These are phyloP conservation scores for Cyanoliseus patagonus DNA, from an alignment of 2,113 vertebrate genomes.

Conservation along the genomic window DNA sequence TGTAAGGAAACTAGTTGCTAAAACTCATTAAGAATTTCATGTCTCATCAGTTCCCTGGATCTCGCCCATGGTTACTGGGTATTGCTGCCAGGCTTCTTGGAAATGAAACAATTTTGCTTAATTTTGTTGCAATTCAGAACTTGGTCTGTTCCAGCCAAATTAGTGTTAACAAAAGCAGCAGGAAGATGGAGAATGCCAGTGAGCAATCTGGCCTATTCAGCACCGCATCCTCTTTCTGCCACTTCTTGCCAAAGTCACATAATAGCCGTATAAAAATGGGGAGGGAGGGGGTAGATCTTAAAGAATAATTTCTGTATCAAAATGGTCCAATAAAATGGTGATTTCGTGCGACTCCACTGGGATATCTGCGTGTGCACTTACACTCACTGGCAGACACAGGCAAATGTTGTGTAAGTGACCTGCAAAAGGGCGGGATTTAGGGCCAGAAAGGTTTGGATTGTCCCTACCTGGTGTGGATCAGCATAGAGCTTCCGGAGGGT, in stretches of 20 bases:
- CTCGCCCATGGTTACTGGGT: background rate
- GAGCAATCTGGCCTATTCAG: background rate
- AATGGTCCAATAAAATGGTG: background rate
- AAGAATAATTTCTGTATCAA: background rate
- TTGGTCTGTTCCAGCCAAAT: background rate
- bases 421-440: background rate
- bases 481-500: accelerated
- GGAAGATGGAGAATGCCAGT: background rate
- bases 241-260: background rate
- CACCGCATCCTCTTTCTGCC: background rate
- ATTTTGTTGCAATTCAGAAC: background rate
- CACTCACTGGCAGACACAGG: accelerated
- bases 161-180: background rate
- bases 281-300: background rate
- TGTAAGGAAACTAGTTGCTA: background rate
- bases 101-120: background rate
- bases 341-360: background rate
- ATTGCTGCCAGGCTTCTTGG: background rate
- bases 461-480: background rate
- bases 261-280: background rate
- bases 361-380: accelerated
- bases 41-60: background rate
- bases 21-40: background rate
- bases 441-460: background rate
- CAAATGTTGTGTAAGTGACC: no score